These are phyloP conservation scores for Pissodes strobi DNA, from an alignment of 1,140 invertebrate genomes.

Conservation along the genomic window DNA sequence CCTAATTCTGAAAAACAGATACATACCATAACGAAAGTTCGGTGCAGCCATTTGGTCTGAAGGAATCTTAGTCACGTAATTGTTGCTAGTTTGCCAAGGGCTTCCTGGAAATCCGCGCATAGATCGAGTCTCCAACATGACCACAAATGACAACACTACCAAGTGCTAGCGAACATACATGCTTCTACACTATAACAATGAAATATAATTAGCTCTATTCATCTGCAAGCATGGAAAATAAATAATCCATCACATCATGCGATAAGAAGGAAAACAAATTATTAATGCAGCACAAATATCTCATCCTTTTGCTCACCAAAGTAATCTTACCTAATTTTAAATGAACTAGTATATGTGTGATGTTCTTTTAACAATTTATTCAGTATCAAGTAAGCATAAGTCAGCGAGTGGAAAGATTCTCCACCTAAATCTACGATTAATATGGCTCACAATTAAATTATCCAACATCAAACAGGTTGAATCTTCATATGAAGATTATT, in stretches of 20 bases:
- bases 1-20: not conserved
- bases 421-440: no score
- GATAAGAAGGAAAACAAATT: no score
- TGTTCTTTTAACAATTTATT: no score
- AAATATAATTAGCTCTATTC: slow-evolving; percentile 18
- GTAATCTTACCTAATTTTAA: no score
- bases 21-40: slow-evolving; percentile 55
- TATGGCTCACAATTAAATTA: no score
- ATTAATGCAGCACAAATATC: not conserved
- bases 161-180: slow-evolving; percentile 54
- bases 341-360: no score
- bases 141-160: slow-evolving; percentile 50
- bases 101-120: slow-evolving; percentile 53
- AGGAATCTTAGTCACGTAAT: slow-evolving; percentile 53
- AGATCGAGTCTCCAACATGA: slow-evolving; percentile 61
- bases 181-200: slow-evolving; percentile 54
- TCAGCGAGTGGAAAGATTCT: no score
- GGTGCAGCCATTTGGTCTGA: slow-evolving; percentile 58
- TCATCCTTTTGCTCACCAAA: not conserved
- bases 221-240: slow-evolving; percentile 19
- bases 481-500: no score
- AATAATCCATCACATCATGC: no score
- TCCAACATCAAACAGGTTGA: no score
- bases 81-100: slow-evolving; percentile 57
- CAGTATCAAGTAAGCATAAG: no score